These are phyloP conservation scores for Atta cephalotes DNA, from an alignment of 1,140 invertebrate genomes.

Conservation along the genomic window DNA sequence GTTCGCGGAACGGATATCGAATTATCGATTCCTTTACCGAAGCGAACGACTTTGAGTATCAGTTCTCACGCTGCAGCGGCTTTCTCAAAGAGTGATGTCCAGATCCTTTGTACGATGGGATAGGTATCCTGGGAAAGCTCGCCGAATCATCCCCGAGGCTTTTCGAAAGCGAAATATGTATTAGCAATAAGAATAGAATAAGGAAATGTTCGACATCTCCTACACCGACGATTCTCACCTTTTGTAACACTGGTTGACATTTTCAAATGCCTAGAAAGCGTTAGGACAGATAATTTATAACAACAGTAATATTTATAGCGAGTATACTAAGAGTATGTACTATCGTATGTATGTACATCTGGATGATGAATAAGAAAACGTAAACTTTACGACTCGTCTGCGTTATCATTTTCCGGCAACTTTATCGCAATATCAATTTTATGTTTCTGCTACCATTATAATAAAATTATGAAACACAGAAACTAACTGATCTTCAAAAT, in stretches of 20 bases:
- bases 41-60: constrained; percentile 24
- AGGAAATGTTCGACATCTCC: constrained; percentile 11
- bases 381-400: not conserved
- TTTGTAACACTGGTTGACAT: constrained; percentile 33
- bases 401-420: not conserved
- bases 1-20: constrained; percentile 38
- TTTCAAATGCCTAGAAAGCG: constrained; percentile 52
- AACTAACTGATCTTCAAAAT: not conserved
- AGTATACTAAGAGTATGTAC: not conserved
- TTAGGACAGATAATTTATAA: constrained; percentile 11
- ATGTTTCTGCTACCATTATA: not conserved
- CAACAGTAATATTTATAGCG: constrained; percentile 24
- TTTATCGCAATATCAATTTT: constrained; percentile 9
- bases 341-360: not conserved
- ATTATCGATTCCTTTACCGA: constrained; percentile 42
- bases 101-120: constrained; percentile 20
- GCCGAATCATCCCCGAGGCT: not conserved
- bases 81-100: constrained; percentile 19
- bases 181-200: not conserved
- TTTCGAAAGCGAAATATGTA: not conserved
- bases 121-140: constrained; percentile 2
- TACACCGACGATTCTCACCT: constrained; percentile 1
- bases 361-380: not conserved
- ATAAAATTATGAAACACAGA: constrained; percentile 7
- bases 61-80: constrained; percentile 27